phyloP scores from a whole-genome alignment of 2,888 invertebrate species.

The Hirudinaria manillensis region DNA sequence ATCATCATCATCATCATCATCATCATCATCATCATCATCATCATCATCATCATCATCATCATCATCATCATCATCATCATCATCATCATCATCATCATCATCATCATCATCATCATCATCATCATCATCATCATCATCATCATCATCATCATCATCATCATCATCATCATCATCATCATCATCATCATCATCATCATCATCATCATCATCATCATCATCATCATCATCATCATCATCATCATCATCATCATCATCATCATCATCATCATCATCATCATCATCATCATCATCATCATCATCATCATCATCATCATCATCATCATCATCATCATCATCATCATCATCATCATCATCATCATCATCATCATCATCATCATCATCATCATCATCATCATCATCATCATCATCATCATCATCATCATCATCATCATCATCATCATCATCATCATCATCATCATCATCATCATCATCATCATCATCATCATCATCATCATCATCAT shows the following conservation, averaged over 20 bases:
- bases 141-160: conserved; percentile 7
- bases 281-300: background rate
- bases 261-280: conserved; percentile 21
- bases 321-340: background rate
- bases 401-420: conserved; percentile 29
- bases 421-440: conserved; percentile 25
- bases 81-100: background rate
- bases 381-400: conserved; percentile 21
- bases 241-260: conserved; percentile 26
- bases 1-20: background rate
- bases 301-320: background rate
- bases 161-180: background rate
- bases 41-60: too few species aligned
- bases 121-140: conserved; percentile 22
- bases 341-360: conserved; percentile 26
- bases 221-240: conserved; percentile 21
- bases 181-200: background rate
- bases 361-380: conserved; percentile 32
- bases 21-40: background rate
- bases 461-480: background rate
- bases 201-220: conserved; percentile 23
- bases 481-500: conserved; percentile 14
- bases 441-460: conserved; percentile 31
- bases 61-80: conserved; percentile 26
- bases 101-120: conserved; percentile 20